These are phyloP conservation scores for Triplophysa dalaica DNA, from an alignment of 2,113 vertebrate species.

Conservation along the genomic window DNA sequence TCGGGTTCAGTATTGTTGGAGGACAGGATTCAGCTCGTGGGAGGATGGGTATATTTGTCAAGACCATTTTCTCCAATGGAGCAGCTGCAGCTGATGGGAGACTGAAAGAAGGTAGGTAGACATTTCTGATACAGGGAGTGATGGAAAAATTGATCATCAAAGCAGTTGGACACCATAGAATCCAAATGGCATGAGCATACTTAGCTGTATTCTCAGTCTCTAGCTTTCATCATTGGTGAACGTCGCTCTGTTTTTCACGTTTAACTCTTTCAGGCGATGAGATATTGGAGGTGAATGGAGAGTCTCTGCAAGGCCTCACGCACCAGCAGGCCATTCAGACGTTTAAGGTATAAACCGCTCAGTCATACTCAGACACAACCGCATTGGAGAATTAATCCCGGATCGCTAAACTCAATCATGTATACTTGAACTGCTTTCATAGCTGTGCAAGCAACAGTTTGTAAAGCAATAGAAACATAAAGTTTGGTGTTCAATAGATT, in stretches of 20 bases:
- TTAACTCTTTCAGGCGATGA: slow-evolving; percentile 82
- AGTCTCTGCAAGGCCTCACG: slow-evolving; percentile 92
- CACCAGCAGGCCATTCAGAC: slow-evolving; percentile 96
- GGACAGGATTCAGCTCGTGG: slow-evolving; percentile 94
- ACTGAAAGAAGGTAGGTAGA: slow-evolving; percentile 87
- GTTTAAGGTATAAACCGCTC: slow-evolving; percentile 83
- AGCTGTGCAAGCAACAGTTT: neutral
- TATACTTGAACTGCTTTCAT: neutral
- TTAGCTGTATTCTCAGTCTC: neutral
- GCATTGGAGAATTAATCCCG: neutral
- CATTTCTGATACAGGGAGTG: neutral
- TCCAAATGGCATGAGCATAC: slow-evolving; percentile 2
- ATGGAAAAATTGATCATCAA: neutral
- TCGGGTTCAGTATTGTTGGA: slow-evolving; percentile 96
- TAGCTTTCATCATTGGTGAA: slow-evolving; percentile 4
- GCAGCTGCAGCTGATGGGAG: slow-evolving; percentile 92
- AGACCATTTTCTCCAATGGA: slow-evolving; percentile 93
- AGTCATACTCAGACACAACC: slow-evolving; percentile 13
- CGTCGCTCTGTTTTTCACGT: neutral
- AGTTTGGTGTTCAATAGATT: neutral
- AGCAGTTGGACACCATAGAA: neutral
- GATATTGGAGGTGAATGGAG: slow-evolving; percentile 94
- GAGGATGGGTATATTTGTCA: slow-evolving; percentile 97
- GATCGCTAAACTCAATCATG: slow-evolving; percentile 1
- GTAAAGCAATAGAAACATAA: neutral